Evolutionary conservation across 2,888 invertebrate genomes (phyloP), one percentile per base, ranked within the genome.

Genomic region (Euspilapteryx auroguttella): DNA sequence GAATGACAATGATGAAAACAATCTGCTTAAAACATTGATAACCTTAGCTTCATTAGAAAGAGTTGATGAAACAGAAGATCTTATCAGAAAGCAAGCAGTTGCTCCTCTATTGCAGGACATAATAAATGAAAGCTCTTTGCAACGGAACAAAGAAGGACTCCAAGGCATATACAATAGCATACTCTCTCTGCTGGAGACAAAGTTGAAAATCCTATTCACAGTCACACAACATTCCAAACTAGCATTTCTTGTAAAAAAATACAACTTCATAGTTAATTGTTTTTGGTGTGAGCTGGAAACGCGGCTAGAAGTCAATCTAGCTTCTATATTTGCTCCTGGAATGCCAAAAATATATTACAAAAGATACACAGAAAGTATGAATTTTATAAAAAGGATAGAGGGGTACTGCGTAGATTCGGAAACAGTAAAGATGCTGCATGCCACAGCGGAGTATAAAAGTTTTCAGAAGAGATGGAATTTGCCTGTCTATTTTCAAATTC

Each of bases 401-500:
- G 68, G 66, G 14, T 78, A 81, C 38, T 87, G 86, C 45, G 62
- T 71, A 20, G 73, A 64, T 28, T 59, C 79, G 31, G 81, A 82
- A 26, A 79, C 81, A 35, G 69, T 79, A 0, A 68, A 78, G 34
- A 48, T 79, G 13, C 77, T 93, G 30, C 78, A 82, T 37, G 65
- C 78, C 29, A 85, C 89, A 46, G 58, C 79, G 2, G 85, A 87
- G 37, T 93, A 89, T 48, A 83, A 83, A 45, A 84, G 81, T 36
- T 92, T 94, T 49, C 81, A 91, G 40, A 83, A 84, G 37, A 85
- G 90, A 41, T 97, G 95, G 90, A 96, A 95, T 64, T 76, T 96
- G 28, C 90, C 94, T 8, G 94, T 97, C n/a, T 97, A 97, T 63
- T 96, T 93, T 58, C 95, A 96, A 71, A 90, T 94, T 40, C 81